Conservation (phyloP, 92 coral and sea anemone genomes). For the Heliopora coerulea region DNA sequence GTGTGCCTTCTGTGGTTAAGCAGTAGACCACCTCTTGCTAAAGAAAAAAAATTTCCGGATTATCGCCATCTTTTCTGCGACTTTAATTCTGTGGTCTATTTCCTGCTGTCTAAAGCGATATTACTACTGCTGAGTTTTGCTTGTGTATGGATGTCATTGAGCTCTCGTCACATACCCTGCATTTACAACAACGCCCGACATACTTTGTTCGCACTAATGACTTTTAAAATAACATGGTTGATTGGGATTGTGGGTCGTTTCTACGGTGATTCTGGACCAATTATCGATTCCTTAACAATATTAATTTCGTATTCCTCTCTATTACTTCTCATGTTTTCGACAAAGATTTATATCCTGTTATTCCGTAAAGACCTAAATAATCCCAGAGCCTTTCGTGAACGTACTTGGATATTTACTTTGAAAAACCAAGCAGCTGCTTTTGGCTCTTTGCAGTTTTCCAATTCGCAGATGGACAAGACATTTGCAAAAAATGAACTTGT, state of each 20-base stretch:
- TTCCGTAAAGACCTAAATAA: constrained; percentile 28
- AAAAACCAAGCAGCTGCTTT: constrained; percentile 16
- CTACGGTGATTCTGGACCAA: constrained; percentile 24
- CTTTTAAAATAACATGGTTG: constrained; percentile 30
- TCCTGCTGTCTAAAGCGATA: constrained; percentile 1
- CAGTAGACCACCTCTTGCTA: constrained; percentile 17
- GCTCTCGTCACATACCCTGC: constrained; percentile 16
- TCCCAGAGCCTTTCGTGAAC: constrained; percentile 27
- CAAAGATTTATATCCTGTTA: constrained; percentile 14
- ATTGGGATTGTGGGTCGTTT: constrained; percentile 30
- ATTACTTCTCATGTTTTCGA: constrained; percentile 12
- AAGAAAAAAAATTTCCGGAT: constrained; percentile 1
- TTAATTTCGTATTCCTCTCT: constrained; percentile 28
- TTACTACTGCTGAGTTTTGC: constrained; percentile 1
- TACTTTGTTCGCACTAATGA: constrained; percentile 14
- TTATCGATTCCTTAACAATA: constrained; percentile 16
- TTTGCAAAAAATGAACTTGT: neutral
- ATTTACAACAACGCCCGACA: constrained; percentile 23
- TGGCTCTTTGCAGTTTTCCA: constrained; percentile 15
- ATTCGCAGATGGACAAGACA: neutral
- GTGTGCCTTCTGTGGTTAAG: constrained; percentile 30
- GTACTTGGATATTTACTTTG: constrained; percentile 22
- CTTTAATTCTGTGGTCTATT: constrained; percentile 19
- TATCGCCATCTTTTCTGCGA: neutral
- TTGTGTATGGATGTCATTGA: constrained; percentile 11